These are phyloP conservation scores for Sminthurides bifidus DNA, from an alignment of 1,140 invertebrate species.

Conservation along the genomic window DNA sequence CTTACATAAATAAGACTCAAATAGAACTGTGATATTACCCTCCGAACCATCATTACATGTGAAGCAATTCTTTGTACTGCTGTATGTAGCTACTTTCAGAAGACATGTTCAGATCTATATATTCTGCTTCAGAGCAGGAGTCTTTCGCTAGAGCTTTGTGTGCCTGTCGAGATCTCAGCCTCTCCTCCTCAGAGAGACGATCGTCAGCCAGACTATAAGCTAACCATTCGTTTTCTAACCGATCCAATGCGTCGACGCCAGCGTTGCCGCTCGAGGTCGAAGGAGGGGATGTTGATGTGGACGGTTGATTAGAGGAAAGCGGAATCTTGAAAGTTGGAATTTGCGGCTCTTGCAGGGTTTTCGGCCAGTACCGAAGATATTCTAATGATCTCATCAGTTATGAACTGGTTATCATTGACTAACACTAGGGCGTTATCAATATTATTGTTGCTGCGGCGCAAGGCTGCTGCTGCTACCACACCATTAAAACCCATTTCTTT, in stretches of 20 bases:
- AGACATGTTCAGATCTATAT: slow-evolving; percentile 24
- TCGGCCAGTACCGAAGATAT: slow-evolving; percentile 15
- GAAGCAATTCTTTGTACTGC: slow-evolving; percentile 22
- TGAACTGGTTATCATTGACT: slow-evolving; percentile 42
- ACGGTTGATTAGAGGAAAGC: slow-evolving; percentile 16
- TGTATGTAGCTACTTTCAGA: slow-evolving; percentile 15
- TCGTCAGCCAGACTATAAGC: background rate
- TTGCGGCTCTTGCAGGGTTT: no score
- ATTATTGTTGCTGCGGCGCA: slow-evolving; percentile 54
- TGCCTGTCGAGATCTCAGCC: slow-evolving; percentile 40
- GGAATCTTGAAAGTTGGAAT: no score
- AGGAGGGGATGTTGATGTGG: no score
- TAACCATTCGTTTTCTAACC: no score
- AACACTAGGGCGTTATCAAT: slow-evolving; percentile 50
- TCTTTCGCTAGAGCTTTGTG: slow-evolving; percentile 46
- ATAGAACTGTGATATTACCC: background rate
- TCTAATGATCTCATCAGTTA: slow-evolving; percentile 37
- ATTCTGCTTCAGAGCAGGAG: slow-evolving; percentile 40
- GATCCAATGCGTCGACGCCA: no score
- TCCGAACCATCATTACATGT: slow-evolving; percentile 9
- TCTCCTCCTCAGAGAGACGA: slow-evolving; percentile 24
- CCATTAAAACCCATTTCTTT: slow-evolving; percentile 54
- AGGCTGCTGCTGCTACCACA: slow-evolving; percentile 43
- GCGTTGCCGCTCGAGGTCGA: no score
- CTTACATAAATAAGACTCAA: background rate